A percentile compares a stretch with the other conserved stretches of the same genome.
phyloP scores from a whole-genome alignment of 2,888 invertebrate genomes.

The Hypolimnas misippus region DNA sequence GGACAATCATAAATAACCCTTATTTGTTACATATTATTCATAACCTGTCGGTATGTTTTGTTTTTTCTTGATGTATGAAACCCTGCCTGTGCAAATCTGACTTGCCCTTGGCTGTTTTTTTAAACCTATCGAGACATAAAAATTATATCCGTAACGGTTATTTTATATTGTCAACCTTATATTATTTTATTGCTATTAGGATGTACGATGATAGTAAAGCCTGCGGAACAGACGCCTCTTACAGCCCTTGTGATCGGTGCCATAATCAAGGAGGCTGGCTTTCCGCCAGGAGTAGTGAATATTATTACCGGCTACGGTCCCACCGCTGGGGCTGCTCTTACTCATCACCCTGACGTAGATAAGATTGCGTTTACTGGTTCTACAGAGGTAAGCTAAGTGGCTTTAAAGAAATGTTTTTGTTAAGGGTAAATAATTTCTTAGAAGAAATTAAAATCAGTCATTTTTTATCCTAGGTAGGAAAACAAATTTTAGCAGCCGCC shows the following conservation, averaged over 20 bases:
- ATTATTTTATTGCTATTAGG: conserved; percentile 62
- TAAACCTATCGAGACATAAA: too few species aligned
- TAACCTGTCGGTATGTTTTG: too few species aligned
- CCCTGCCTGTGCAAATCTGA: too few species aligned
- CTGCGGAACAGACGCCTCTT: conserved; percentile 97
- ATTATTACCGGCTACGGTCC: conserved; percentile 95
- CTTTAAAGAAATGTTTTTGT: too few species aligned
- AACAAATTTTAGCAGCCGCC: conserved; percentile 86
- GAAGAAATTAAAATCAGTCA: not conserved
- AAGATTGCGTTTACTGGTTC: conserved; percentile 92
- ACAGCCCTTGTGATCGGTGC: conserved; percentile 95
- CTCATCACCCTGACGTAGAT: conserved; percentile 89
- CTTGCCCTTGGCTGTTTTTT: too few species aligned
- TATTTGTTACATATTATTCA: too few species aligned
- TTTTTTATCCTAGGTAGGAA: conserved; percentile 78
- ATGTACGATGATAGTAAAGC: conserved; percentile 94
- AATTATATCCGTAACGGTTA: not conserved
- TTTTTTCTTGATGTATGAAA: too few species aligned
- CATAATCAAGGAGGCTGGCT: conserved; percentile 93
- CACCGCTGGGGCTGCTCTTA: conserved; percentile 90
- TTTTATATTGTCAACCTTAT: not conserved
- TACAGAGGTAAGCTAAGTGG: conserved; percentile 60
- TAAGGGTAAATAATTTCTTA: not conserved
- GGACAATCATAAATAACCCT: too few species aligned
- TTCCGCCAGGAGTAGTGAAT: conserved; percentile 96